A percentile compares a stretch with the other conserved stretches of the same genome.
Evolutionary conservation across 2,797 vertebrate genomes (phyloP).

Genomic region (Onychomys leucogaster): DNA sequence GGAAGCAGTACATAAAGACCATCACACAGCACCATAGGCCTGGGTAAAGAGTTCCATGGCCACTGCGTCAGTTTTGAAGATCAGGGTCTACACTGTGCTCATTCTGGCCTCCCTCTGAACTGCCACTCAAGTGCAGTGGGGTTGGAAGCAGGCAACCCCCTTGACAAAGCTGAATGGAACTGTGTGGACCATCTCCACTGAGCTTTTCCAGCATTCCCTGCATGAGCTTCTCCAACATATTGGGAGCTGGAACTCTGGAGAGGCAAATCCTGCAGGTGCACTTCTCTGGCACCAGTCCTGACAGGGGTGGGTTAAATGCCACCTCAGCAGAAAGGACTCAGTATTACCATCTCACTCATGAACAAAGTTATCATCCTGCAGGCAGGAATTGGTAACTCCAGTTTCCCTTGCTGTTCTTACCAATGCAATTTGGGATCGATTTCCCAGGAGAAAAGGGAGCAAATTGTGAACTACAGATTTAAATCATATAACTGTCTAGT

Average conservation of each 20-base stretch:
- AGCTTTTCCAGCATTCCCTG: background rate
- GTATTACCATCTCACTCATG: background rate
- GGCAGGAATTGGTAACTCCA: background rate
- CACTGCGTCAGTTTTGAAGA: background rate
- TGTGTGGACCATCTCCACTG: conserved; percentile 16
- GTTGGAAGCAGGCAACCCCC: background rate
- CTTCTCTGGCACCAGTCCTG: background rate
- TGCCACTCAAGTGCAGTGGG: conserved; percentile 49
- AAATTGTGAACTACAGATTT: conserved; percentile 22
- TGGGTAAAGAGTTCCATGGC: conserved; percentile 59
- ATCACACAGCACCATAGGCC: background rate
- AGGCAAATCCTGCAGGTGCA: background rate
- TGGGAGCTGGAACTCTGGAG: conserved; percentile 5
- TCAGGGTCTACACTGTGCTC: background rate
- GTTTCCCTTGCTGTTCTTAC: background rate
- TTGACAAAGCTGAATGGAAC: conserved; percentile 24
- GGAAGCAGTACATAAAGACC: background rate
- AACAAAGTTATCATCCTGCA: fast-evolving
- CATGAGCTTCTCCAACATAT: conserved; percentile 22
- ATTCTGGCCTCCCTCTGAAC: conserved; percentile 56
- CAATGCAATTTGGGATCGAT: conserved; percentile 10
- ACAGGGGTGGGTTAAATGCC: background rate
- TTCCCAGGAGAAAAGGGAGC: background rate
- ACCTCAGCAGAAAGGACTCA: background rate
- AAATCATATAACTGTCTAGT: conserved; percentile 34